Evolutionary conservation across 2,113 vertebrate genomes (phyloP).

Genomic region (Piliocolobus tephrosceles): DNA sequence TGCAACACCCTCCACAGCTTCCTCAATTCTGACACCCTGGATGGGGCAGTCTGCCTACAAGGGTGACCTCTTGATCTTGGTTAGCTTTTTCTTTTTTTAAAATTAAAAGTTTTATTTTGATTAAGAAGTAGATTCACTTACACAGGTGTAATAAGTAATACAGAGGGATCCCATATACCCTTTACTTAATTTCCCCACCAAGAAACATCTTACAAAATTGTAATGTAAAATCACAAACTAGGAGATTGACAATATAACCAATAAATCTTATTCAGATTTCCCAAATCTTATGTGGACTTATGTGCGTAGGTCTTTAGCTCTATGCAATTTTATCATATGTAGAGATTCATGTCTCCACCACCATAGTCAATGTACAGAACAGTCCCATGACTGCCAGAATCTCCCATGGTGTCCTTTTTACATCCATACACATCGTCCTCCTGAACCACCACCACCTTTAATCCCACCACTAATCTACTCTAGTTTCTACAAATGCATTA

Average conservation of each 20-base stretch:
- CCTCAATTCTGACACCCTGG: not conserved
- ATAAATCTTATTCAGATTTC: not conserved
- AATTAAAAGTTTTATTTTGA: not conserved
- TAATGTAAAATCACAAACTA: not conserved
- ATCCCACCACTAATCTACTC: not conserved
- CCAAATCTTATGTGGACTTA: not conserved
- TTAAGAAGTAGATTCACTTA: not conserved
- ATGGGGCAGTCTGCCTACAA: too few species aligned
- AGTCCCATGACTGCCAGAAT: too few species aligned
- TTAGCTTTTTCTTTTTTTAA: not conserved
- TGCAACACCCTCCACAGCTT: not conserved
- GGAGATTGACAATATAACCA: not conserved
- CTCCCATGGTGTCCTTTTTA: not conserved
- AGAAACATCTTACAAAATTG: not conserved
- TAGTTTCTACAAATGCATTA: not conserved
- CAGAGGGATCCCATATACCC: not conserved
- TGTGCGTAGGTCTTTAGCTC: not conserved
- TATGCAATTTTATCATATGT: not conserved
- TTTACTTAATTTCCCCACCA: not conserved
- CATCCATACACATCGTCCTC: too few species aligned
- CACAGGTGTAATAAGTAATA: not conserved
- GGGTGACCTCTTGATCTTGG: not conserved
- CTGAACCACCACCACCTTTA: rapidly evolving
- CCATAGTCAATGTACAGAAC: not conserved
- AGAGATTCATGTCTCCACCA: not conserved